phyloP scores from a whole-genome alignment of 2,888 invertebrate species.

The Mesochorus sp. region DNA sequence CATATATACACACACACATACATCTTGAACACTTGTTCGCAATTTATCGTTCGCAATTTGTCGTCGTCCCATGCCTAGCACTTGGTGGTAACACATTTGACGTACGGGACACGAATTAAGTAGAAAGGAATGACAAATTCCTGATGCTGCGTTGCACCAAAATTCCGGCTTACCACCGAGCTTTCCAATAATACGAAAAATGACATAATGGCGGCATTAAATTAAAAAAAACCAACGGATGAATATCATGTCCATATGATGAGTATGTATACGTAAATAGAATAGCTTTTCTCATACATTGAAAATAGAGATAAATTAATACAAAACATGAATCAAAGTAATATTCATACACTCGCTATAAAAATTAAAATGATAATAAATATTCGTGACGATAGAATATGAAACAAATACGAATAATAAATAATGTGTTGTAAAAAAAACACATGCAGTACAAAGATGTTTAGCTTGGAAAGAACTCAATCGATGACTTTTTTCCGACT shows the following conservation, averaged over 20 bases:
- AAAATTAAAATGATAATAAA: no score
- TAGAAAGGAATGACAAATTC: constrained; percentile 55
- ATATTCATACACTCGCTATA: no score
- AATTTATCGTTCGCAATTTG: constrained; percentile 71
- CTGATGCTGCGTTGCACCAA: constrained; percentile 20
- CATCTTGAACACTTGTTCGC: constrained; percentile 38
- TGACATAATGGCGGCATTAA: constrained; percentile 34
- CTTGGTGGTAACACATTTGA: constrained; percentile 59
- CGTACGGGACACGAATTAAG: constrained; percentile 61
- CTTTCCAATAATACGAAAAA: constrained; percentile 30
- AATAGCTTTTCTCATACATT: no score
- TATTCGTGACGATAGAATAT: no score
- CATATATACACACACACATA: not conserved
- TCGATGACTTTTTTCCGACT: no score
- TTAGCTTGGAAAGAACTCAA: no score
- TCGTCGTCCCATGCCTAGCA: constrained; percentile 60
- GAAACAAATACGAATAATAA: no score
- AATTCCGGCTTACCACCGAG: constrained; percentile 41
- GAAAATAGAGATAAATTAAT: no score
- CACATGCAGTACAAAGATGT: no score
- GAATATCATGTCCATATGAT: not conserved
- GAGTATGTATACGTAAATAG: no score
- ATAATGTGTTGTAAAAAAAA: no score
- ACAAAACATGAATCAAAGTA: no score
- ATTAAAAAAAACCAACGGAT: constrained; percentile 12